Base-by-base conservation (phyloP, 2,113 vertebrate genomes). In the Bubalus kerabau region DNA sequence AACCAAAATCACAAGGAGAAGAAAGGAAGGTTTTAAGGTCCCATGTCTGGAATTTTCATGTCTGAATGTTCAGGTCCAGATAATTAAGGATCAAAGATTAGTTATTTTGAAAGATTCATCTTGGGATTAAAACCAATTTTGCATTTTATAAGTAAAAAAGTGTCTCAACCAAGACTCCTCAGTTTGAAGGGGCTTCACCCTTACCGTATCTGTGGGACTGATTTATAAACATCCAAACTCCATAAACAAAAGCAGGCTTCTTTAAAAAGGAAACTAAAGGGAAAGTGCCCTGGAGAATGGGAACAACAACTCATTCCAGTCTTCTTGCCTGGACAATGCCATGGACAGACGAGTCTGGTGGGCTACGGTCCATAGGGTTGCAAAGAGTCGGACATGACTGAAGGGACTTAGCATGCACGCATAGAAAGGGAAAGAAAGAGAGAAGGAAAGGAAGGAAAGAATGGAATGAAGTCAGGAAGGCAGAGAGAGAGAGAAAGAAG, bases 121-220 rank as follows among this genome's bases (percentile, higher is more conserved):
- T 92, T 19, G 50, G 90, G 19, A 87, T 94, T 93, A 30, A 80
- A 64, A 71, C 87, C 96, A 74, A 76, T 91, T 64, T 91, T 81
- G 91, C 81, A 56, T 92, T 97, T 85, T 95, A 21, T 48, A 86
- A 84, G 54, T 81, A 4, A 87, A 91, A 83, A 52, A 64, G 13
- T 4, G 4, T 90, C 43, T 67, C 40, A 43, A 40, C 40, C 52
- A 90, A 90, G 74, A 87, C 36, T 62, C 30, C 23, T 95, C 88
- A 59, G 60, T 48, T 32, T 24, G 80, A 71, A 52, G n/a, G 48
- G 52, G 76, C 14, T 84, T 97, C 32, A 82, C 21, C 32, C 57
- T 95, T 89, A 52, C 4, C 30, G 21, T 78, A 83, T 52, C 8
- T 36, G 30, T 90, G 83, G 26, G 26, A 36, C 52, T 12, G 76